phyloP scores from a whole-genome alignment of 2,888 invertebrate species.

The Drosophila maculinotata region DNA sequence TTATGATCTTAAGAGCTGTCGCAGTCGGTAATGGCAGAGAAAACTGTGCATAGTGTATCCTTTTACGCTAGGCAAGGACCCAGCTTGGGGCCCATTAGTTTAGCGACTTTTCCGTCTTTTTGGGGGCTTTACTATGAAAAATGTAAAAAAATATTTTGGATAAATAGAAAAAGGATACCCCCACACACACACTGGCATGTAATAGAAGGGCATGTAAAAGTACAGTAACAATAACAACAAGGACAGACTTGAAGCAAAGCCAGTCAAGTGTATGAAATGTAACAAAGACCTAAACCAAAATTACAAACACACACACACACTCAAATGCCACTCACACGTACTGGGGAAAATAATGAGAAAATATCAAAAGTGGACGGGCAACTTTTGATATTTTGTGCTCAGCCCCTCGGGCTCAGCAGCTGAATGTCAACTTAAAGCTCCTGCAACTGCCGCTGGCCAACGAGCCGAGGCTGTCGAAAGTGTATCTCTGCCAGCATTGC shows the following conservation, averaged over 20 bases:
- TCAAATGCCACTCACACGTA: slow-evolving; percentile 51
- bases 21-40: slow-evolving; percentile 57
- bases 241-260: slow-evolving; percentile 61
- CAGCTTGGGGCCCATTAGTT: slow-evolving; percentile 60
- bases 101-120: slow-evolving; percentile 5
- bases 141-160: slow-evolving; percentile 51
- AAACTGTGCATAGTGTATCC: slow-evolving; percentile 29
- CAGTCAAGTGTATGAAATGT: slow-evolving; percentile 78
- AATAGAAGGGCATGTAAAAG: slow-evolving; percentile 50
- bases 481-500: not conserved
- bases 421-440: slow-evolving; percentile 77
- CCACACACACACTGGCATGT: slow-evolving; percentile 3
- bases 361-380: slow-evolving; percentile 69
- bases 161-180: slow-evolving; percentile 52
- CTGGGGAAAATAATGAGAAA: slow-evolving; percentile 71
- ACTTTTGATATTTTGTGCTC: slow-evolving; percentile 55
- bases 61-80: slow-evolving; percentile 19
- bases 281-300: slow-evolving; percentile 77
- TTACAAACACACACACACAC: slow-evolving; percentile 51
- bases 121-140: slow-evolving; percentile 32
- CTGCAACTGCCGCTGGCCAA: slow-evolving; percentile 61
- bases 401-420: slow-evolving; percentile 42
- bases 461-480: slow-evolving; percentile 22
- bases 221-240: slow-evolving; percentile 52
- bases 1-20: slow-evolving; percentile 73